Percentiles rank a stretch among this genome's conserved stretches.
Evolutionary conservation across 2,888 invertebrate genomes (phyloP).

Genomic region (Hirtodrosophila trivittata): DNA sequence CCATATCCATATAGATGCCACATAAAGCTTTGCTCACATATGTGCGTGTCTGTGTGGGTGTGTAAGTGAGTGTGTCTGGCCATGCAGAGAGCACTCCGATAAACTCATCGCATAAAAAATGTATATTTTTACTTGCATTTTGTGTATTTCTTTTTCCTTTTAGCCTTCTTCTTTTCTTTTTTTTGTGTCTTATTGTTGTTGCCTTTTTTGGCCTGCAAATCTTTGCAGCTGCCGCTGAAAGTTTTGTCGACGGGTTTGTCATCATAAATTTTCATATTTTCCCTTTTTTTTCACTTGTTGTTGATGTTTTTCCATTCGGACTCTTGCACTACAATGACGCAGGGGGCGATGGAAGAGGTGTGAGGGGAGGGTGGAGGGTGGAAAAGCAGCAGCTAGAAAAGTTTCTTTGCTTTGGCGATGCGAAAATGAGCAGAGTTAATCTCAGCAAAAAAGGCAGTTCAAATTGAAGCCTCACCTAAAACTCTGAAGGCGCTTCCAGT

Average conservation of each 20-base stretch:
- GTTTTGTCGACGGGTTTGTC: constrained; percentile 68
- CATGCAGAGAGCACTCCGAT: constrained; percentile 25
- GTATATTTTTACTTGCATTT: constrained; percentile 59
- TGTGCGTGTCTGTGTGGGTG: constrained; percentile 13
- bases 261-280: constrained; percentile 73
- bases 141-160: constrained; percentile 22
- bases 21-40: constrained; percentile 8
- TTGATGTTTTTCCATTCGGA: constrained; percentile 12
- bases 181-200: constrained; percentile 21
- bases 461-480: constrained; percentile 11
- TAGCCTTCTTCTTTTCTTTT: neutral
- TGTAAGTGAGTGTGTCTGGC: constrained; percentile 10
- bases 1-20: constrained; percentile 9
- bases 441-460: constrained; percentile 19
- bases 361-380: no score
- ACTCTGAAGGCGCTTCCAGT: no score
- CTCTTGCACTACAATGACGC: constrained; percentile 4
- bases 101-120: constrained; percentile 64
- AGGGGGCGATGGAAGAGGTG: no score
- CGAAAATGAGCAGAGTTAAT: constrained; percentile 59
- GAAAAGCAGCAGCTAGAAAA: no score
- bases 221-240: constrained; percentile 76
- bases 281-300: neutral
- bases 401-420: constrained; percentile 15
- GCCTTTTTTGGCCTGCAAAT: constrained; percentile 48